A percentile compares a stretch with the other conserved stretches of the same genome.
These are phyloP conservation scores for Panurus biarmicus DNA, from an alignment of 2,113 vertebrate genomes.

Conservation along the genomic window DNA sequence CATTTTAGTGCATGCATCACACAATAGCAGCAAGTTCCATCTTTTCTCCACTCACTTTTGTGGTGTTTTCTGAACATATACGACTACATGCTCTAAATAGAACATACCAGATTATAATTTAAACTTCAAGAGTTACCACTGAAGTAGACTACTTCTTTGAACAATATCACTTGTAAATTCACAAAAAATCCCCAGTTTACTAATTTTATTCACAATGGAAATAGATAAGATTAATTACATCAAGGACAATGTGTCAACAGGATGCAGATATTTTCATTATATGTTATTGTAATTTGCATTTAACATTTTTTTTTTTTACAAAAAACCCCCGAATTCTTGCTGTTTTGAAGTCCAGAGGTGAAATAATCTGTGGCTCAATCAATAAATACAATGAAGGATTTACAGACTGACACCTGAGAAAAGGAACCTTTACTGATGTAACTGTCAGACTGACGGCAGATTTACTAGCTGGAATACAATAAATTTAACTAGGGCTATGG, in stretches of 20 bases:
- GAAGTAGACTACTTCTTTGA: background rate
- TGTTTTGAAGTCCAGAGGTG: background rate
- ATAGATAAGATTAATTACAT: background rate
- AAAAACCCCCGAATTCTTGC: background rate
- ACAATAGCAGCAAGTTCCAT: background rate
- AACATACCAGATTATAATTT: background rate
- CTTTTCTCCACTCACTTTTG: background rate
- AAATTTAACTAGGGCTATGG: background rate
- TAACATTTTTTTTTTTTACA: background rate
- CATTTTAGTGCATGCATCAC: background rate
- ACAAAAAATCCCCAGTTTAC: background rate
- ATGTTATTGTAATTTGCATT: background rate
- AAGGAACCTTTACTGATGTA: background rate
- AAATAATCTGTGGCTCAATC: background rate
- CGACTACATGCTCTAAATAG: background rate
- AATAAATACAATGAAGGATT: background rate
- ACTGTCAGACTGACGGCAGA: background rate
- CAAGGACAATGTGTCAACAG: background rate
- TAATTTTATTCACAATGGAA: background rate
- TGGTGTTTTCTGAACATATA: background rate
- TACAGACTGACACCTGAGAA: background rate
- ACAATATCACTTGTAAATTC: background rate
- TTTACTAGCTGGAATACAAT: slow-evolving; percentile 15
- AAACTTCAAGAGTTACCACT: background rate
- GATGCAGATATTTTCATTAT: background rate